Conservation (phyloP, 1,140 invertebrate species). For the Solenopsis invicta region DNA sequence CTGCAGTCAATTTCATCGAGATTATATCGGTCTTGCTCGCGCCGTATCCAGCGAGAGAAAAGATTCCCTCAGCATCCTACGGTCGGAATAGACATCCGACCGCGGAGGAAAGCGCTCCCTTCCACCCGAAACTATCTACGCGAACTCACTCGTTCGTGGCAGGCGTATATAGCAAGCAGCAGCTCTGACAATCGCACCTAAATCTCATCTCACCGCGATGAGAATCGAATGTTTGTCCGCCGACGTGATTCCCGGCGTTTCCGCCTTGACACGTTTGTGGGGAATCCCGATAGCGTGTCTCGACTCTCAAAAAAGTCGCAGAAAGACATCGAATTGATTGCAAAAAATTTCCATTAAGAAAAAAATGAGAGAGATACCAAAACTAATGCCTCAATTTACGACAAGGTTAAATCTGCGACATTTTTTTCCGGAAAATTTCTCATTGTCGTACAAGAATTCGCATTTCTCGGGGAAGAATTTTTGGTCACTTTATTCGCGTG, state of each 20-base stretch:
- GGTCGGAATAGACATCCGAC: neutral
- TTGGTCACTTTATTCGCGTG: neutral
- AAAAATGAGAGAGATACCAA: neutral
- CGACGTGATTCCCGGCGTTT: constrained; percentile 51
- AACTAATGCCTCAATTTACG: neutral
- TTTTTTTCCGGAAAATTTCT: too few relatives aligned
- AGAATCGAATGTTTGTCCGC: constrained; percentile 57
- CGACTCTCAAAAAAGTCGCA: neutral
- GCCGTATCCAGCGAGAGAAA: constrained; percentile 40
- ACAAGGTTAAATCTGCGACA: neutral
- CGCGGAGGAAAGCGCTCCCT: constrained; percentile 49
- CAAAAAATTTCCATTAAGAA: neutral
- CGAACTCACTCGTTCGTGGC: constrained; percentile 65
- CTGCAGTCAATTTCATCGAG: constrained; percentile 59
- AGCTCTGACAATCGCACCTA: constrained; percentile 76
- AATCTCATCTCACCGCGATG: constrained; percentile 57
- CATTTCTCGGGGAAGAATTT: neutral
- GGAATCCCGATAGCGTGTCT: neutral
- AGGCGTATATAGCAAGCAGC: constrained; percentile 61
- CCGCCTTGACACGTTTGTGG: constrained; percentile 28
- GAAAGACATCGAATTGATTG: neutral
- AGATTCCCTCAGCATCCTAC: constrained; percentile 16
- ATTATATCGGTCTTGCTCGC: constrained; percentile 38
- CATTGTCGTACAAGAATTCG: neutral
- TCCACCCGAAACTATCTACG: constrained; percentile 66